Evolutionary conservation across 2,888 invertebrate species (phyloP).

Genomic region (Melinaea menophilus): DNA sequence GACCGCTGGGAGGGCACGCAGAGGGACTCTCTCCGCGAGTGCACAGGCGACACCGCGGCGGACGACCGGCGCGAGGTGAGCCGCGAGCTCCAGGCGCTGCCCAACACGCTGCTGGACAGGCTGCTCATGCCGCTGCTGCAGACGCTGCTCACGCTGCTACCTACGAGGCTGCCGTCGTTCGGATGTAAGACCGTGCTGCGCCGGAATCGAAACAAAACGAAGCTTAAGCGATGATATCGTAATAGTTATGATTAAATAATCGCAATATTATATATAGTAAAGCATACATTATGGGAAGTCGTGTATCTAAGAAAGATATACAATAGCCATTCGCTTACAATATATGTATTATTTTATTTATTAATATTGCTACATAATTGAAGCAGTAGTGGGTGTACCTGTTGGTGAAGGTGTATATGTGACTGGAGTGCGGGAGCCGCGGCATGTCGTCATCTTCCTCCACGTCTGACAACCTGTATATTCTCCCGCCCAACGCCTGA

Average conservation of each 20-base stretch:
- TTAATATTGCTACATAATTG: conserved; percentile 3
- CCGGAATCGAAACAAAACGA: conserved; percentile 30
- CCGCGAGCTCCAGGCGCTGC: conserved; percentile 82
- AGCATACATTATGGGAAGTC: conserved; percentile 18
- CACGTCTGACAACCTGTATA: conserved; percentile 80
- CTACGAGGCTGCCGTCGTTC: conserved; percentile 87
- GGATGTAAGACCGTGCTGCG: conserved; percentile 91
- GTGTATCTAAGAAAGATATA: conserved; percentile 11
- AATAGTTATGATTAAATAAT: conserved; percentile 15
- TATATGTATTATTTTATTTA: background rate
- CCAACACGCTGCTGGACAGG: conserved; percentile 65
- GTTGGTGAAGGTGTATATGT: conserved; percentile 91
- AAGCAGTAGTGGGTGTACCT: conserved; percentile 46
- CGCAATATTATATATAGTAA: conserved; percentile 5
- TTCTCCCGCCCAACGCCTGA: conserved; percentile 85
- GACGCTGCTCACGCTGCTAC: conserved; percentile 81
- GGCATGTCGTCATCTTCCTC: conserved; percentile 89
- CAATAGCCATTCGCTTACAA: background rate
- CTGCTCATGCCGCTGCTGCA: conserved; percentile 79
- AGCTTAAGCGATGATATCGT: conserved; percentile 26
- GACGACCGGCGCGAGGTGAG: conserved; percentile 77
- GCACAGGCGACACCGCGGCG: conserved; percentile 72
- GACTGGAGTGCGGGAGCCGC: conserved; percentile 85
- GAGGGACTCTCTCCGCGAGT: conserved; percentile 88
- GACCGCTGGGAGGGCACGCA: conserved; percentile 83